phyloP scores from a whole-genome alignment of 2,797 vertebrate genomes.

The Natrix natrix region DNA sequence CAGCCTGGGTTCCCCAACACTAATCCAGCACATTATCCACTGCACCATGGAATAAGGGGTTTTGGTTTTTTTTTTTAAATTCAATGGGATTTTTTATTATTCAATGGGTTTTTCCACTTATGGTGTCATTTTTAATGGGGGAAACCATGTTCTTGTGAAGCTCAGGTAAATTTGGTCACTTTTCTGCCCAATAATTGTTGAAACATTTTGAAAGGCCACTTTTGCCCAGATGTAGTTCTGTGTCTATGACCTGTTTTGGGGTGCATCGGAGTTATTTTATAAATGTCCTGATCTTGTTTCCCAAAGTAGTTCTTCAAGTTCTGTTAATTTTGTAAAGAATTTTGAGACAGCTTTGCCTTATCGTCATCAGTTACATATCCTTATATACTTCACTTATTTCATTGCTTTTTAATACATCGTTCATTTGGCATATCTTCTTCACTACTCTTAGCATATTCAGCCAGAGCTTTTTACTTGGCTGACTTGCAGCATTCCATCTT shows the following conservation, averaged over 20 bases:
- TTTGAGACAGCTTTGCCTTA: neutral
- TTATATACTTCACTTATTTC: neutral
- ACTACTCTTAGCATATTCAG: neutral
- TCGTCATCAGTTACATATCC: neutral
- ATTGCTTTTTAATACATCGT: neutral
- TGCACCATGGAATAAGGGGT: neutral
- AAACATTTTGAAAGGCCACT: neutral
- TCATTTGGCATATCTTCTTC: neutral
- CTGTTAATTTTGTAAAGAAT: neutral
- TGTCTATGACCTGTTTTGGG: neutral
- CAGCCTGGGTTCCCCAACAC: neutral
- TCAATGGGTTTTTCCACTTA: neutral
- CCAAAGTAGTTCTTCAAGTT: neutral
- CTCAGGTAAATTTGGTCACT: neutral
- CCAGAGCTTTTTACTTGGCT: neutral
- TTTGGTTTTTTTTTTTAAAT: neutral
- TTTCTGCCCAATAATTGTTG: neutral
- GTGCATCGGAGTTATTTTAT: neutral
- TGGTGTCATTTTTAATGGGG: neutral
- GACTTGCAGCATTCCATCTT: neutral
- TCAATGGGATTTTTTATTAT: neutral
- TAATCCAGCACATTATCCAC: neutral
- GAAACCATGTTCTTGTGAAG: neutral
- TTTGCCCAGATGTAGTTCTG: neutral
- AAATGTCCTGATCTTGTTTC: neutral